A percentile compares a stretch with the other conserved stretches of the same genome.
Conservation (phyloP, 2,113 vertebrate genomes). For the Etheostoma cragini region DNA sequence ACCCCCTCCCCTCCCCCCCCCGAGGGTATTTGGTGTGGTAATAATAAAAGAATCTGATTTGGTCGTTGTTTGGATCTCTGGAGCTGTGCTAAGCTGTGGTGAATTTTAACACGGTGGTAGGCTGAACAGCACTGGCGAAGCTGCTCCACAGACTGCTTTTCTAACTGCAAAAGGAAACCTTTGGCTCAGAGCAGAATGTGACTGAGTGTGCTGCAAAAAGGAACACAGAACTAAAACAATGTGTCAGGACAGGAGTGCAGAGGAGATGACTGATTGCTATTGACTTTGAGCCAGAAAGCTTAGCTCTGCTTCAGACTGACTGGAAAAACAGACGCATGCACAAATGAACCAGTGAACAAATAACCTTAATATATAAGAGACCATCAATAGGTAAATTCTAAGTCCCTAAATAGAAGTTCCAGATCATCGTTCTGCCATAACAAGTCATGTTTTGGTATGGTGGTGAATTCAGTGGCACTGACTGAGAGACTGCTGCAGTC, state of each 20-base stretch:
- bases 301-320: constrained; percentile 2
- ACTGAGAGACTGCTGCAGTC: constrained; percentile 36
- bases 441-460: not conserved
- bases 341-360: not conserved
- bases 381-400: not conserved
- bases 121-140: not conserved
- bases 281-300: constrained; percentile 19
- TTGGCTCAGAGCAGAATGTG: constrained; percentile 29
- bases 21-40: not conserved
- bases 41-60: not conserved
- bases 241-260: constrained; percentile 3
- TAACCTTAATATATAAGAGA: not conserved
- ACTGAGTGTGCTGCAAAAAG: constrained; percentile 15
- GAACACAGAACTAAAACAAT: constrained; percentile 39
- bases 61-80: constrained; percentile 3
- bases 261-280: constrained; percentile 34
- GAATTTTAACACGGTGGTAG: constrained; percentile 9
- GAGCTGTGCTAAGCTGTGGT: not conserved
- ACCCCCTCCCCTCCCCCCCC: too few species aligned
- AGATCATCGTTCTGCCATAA: not conserved
- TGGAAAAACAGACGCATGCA: not conserved
- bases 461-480: not conserved
- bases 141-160: not conserved
- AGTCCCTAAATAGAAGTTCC: not conserved
- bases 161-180: constrained; percentile 20